Base-by-base conservation (phyloP, 2,797 vertebrate species). In the Sarcophilus harrisii region DNA sequence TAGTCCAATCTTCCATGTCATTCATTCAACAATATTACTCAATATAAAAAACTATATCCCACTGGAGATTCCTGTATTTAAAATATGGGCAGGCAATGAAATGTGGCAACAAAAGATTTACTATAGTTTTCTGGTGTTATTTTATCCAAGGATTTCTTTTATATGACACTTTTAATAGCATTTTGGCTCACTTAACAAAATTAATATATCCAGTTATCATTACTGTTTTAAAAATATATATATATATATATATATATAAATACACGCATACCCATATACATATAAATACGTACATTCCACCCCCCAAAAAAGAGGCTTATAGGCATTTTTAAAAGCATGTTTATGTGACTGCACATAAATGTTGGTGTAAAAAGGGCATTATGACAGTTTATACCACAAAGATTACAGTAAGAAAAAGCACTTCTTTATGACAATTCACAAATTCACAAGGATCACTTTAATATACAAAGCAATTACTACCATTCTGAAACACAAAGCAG, bases 361-460 rank as follows among this genome's bases (percentile, higher is more conserved):
- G 99, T 99, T 97, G 98, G 98, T 99, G 98, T 99, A 99, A 99
- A 99, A 99, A 99, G 98, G 98, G 98, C 97, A 96, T 98, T 98
- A 98, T 98, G 98, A 99, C 98, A 99, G 98, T 98, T 98, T 98
- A 98, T 98, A 98, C 98, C 98, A 99, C 98, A 98, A 98, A 99
- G 98, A 98, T 98, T 98, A 99, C 99, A 99, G 98, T 99, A 99
- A 99, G 98, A 99, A 99, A 99, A 99, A 98, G 98, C 98, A 99
- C 98, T 98, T 98, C 97, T 98, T 98, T 98, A 98, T 98, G 98
- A 97, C 98, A 98, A 98, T 99, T 98, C 99, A 99, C 98, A 99
- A 99, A 99, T 99, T 98, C 99, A 99, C 99, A 99, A 99, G 98
- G 98, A 98, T 98, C 98, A 99, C 98, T 99, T 99, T 98, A 99